Evolutionary conservation across 2,888 invertebrate species (phyloP), one percentile per base, ranked within the genome.

Genomic region (Sinelater perroti): DNA sequence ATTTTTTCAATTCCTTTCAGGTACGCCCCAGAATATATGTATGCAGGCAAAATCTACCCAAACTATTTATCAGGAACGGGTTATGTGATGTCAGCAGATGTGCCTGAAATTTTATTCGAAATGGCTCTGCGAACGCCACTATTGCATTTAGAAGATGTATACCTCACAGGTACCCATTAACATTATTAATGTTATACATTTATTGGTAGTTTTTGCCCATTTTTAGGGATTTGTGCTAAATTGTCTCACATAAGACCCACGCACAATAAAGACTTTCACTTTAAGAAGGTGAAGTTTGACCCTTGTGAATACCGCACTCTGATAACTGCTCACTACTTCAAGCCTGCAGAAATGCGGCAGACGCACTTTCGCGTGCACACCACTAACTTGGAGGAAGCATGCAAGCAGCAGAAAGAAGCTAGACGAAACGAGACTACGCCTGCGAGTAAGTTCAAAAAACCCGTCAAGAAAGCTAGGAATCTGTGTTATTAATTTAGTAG

Each of bases 11-110:
- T 11, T 5, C 6, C 35, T 50, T 18, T 7, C 71, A 87, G 87
- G 87, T 91, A 89, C 78, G 87, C 88, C 61, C 92, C 93, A 1
- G 84, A 85, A 24, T 91, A 91, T 72, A 89, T 92, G 87, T 93
- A 85, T 73, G 78, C 83, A 1, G 87, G 84, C 0, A 81, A 83
- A 40, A 82, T 84, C 33, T 93, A 91, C 80, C 93, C 93, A 2
- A 85, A 87, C 65, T 93, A 92, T 75, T 76, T 93, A 52, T 91
- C 91, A 0, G 93, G 93, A 6, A 89, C 90, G 1, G 91, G 89
- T 1, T 93, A 93, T 77, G 83, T 87, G 2, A 83, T 92, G 81
- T 88, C 90, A 1, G 77, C 83, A 1, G 84, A 86, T 65, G 83
- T 89, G 0, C 87, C 87, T 1, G 75, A 75, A 6, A 84, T 82